Percentiles rank a stretch among this genome's conserved stretches.
Conservation (phyloP, 2,113 vertebrate genomes). For the Zeus faber region DNA sequence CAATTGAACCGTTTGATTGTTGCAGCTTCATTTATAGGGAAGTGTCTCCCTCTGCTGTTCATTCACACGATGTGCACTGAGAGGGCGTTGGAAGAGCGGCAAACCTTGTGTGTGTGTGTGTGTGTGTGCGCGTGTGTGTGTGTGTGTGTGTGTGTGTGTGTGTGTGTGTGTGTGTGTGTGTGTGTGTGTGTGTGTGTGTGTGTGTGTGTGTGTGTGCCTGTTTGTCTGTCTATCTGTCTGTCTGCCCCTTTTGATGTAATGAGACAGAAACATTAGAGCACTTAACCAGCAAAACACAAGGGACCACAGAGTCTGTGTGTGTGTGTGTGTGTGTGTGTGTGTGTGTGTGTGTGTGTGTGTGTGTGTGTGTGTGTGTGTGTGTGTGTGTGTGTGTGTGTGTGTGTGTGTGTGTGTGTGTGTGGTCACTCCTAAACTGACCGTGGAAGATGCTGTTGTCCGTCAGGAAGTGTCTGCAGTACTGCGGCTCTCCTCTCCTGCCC, state of each 20-base stretch:
- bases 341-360: not conserved
- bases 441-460: slow-evolving; percentile 90
- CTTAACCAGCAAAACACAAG: slow-evolving; percentile 4
- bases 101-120: not conserved
- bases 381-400: not conserved
- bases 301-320: not conserved
- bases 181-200: not conserved
- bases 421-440: slow-evolving; percentile 69
- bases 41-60: slow-evolving; percentile 65
- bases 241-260: slow-evolving; percentile 13
- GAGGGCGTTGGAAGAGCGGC: not conserved
- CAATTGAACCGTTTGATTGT: too few species aligned
- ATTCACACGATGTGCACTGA: slow-evolving; percentile 15
- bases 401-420: not conserved
- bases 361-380: not conserved
- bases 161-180: not conserved
- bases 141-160: not conserved
- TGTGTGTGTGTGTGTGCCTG: not conserved
- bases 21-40: slow-evolving; percentile 19
- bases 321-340: slow-evolving; percentile 3
- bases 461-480: slow-evolving; percentile 91
- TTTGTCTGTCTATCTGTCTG: not conserved
- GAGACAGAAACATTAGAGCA: slow-evolving; percentile 23
- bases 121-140: not conserved
- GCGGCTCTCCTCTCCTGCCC: slow-evolving; percentile 77